Base-by-base conservation (phyloP, 2,797 vertebrate species). In the Erithacus rubecula region DNA sequence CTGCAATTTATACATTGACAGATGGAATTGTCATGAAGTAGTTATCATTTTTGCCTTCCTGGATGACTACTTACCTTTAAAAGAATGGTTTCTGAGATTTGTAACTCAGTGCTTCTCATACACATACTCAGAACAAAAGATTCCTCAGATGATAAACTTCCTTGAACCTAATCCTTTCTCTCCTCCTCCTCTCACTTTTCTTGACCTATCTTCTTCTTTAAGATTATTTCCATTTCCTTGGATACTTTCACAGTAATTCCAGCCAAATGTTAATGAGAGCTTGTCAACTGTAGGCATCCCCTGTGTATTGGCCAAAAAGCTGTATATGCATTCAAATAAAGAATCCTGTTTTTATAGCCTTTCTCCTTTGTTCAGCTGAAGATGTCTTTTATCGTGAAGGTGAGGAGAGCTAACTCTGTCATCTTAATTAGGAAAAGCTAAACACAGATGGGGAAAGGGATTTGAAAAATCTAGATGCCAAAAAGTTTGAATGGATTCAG, bases 151-250 rank as follows among this genome's bases (percentile, higher is more conserved):
- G 27, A 68, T 60, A 64, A 80, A 81, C 37, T 80, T 71, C 8
- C 49, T 17, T 75, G 53, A 91, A 51, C 12, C 39, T 92, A 81
- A 92, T 92, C 47, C 78, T 88, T 76, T 77, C n/a, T n/a, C 32
- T 65, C 19, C n/a, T 90, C 26, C 29, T 93, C 15, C 16, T 85
- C 56, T 92, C 23, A 2, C 13, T 89, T 79, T 81, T 75, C 30
- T 65, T 92, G 65, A 55, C 55, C 39, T 67, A 2, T 87, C 55
- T 84, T 13, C 41, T 86, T 14, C 34, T 87, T 85, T 51, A 39
- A 91, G 51, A 44, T 83, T 90, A 85, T 80, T 95, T 96, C 75
- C 30, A 93, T 94, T 95, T 94, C 83, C 78, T 80, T 85, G 71
- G 78, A 85, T 94, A 65, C 46, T 29, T 91, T 93, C 71, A 52